These are phyloP conservation scores for Stegostoma tigrinum DNA, from an alignment of 2,113 vertebrate species.

Conservation along the genomic window DNA sequence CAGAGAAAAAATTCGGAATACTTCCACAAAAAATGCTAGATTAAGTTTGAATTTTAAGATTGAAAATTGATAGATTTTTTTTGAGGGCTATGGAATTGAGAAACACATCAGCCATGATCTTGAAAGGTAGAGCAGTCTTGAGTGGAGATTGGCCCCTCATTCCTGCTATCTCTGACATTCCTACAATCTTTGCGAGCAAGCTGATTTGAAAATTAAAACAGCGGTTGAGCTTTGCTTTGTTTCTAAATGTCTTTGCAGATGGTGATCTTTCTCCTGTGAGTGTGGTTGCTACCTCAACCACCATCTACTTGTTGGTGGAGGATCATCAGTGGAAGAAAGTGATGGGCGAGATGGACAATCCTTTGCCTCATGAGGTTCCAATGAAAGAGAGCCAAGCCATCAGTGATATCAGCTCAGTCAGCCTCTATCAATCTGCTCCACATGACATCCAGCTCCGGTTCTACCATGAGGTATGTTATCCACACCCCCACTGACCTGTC, in stretches of 20 bases:
- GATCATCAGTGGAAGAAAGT: conserved; percentile 52
- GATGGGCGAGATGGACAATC: conserved; percentile 32
- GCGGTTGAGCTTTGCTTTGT: neutral
- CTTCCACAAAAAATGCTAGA: too few relatives aligned
- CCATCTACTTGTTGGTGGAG: conserved; percentile 63
- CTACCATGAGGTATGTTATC: conserved; percentile 76
- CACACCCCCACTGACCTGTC: neutral
- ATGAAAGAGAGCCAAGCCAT: conserved; percentile 55
- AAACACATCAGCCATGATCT: neutral
- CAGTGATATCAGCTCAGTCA: conserved; percentile 62
- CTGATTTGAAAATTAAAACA: neutral
- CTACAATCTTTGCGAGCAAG: neutral
- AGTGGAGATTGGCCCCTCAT: neutral
- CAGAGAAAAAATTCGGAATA: too few relatives aligned
- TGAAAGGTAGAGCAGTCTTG: neutral
- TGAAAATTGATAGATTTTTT: too few relatives aligned
- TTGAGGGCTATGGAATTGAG: neutral
- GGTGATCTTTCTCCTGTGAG: conserved; percentile 54
- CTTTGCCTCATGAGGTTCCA: conserved; percentile 40
- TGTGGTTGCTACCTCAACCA: conserved; percentile 58
- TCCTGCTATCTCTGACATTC: neutral
- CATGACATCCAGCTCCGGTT: conserved; percentile 71
- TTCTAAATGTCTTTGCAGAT: conserved; percentile 44
- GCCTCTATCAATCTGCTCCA: conserved; percentile 64
- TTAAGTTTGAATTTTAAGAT: too few relatives aligned